Percentiles rank a stretch among this genome's conserved stretches.
phyloP scores from a whole-genome alignment of 1,140 invertebrate genomes.

The Euschistus heros region DNA sequence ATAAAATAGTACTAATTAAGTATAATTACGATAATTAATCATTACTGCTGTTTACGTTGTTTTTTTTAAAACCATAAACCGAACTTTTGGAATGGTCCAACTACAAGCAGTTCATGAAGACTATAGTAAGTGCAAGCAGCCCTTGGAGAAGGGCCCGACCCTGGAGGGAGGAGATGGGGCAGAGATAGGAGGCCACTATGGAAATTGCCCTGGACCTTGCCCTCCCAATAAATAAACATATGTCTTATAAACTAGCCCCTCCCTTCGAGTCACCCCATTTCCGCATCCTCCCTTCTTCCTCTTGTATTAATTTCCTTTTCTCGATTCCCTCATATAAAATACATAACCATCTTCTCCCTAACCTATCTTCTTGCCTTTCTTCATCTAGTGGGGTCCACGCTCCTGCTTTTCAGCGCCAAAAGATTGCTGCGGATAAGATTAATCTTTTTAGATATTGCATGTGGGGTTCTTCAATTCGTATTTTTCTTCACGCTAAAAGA shows the following conservation, averaged over 20 bases:
- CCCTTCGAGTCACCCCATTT: not conserved
- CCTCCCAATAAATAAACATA: slow-evolving; percentile 16
- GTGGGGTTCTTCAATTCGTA: no score
- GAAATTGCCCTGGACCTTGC: slow-evolving; percentile 1
- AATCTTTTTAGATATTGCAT: no score
- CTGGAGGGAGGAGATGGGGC: not conserved
- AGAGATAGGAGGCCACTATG: not conserved
- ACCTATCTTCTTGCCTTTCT: not conserved
- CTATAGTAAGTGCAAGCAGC: no score
- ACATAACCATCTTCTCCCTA: not conserved
- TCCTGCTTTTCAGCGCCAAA: not conserved
- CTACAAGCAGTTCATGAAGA: no score
- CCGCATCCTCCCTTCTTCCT: slow-evolving; percentile 1
- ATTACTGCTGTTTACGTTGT: no score
- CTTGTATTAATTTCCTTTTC: slow-evolving; percentile 12
- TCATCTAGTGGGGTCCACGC: not conserved
- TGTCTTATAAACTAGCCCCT: slow-evolving; percentile 7
- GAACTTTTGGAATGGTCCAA: no score
- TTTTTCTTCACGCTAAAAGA: no score
- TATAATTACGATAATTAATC: no score
- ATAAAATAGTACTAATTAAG: no score
- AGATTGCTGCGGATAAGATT: no score
- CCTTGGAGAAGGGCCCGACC: not conserved
- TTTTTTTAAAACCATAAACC: no score
- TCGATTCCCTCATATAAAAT: slow-evolving; percentile 12